Base-by-base conservation (phyloP, 2,113 vertebrate genomes). In the Cyanoramphus novaezelandiae region DNA sequence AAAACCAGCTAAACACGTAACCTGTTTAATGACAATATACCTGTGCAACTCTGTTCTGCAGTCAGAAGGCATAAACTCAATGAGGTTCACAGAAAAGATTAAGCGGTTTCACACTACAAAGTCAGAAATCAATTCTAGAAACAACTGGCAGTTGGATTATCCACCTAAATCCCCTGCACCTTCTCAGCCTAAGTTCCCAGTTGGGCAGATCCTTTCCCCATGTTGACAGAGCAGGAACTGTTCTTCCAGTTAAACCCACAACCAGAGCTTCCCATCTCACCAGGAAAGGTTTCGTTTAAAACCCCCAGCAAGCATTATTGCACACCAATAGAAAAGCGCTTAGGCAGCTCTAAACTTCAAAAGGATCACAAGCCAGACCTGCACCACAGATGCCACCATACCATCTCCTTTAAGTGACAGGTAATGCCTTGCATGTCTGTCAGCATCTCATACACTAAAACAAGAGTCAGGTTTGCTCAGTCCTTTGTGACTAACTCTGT, bases 401-500 rank as follows among this genome's bases (percentile, higher is more conserved):
- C 13, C 6, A 3, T 6, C 25, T 41, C 14, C 7, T 7, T 7
- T 4, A 10, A 14, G 53, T 0, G 6, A 18, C 0, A 7, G 44
- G 62, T 13, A 18, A 31, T 0, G 28, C 8, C 60, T 9, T 3
- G 43, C 10, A 1, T 0, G 18, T 7, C 41, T 12, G 0, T 17
- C 29, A 23, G 37, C 46, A 28, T 11, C 49, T 50, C 53, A 0
- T 7, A 5, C 23, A 14, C 29, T 68, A 47, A 13, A 81, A 43
- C 75, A 70, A 33, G 17, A 2, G 18, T 5, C 37, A 17, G 52
- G 59, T 55, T 55, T 50, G 70, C 81, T 55, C 71, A 21, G 55
- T 9, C 13, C 12, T 3, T 27, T 3, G 60, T 35, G 74, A 53
- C 39, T 60, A 10, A 64, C 28, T 16, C 10, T 3, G 21, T 8